phyloP scores from a whole-genome alignment of 1,140 invertebrate genomes.

The Euwallacea fornicatus region DNA sequence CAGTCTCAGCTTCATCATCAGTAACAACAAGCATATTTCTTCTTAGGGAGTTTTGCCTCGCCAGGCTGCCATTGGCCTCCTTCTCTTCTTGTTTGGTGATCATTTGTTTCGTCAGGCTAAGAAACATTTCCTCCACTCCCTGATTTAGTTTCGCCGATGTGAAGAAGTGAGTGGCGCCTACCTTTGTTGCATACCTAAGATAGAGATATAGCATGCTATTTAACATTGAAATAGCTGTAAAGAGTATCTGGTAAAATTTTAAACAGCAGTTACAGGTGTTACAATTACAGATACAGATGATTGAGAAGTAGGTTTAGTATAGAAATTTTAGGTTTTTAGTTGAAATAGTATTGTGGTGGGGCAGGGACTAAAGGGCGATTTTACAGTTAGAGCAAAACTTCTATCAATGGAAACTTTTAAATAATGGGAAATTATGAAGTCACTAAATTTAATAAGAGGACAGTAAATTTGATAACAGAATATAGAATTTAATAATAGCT shows the following conservation, averaged over 20 bases:
- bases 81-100: constrained; percentile 58
- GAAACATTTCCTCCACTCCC: constrained; percentile 91
- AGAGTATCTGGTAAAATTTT: neutral
- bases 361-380: no score
- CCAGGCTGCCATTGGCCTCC: constrained; percentile 54
- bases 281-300: no score
- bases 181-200: constrained; percentile 82
- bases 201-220: neutral
- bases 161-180: constrained; percentile 92
- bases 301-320: no score
- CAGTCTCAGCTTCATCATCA: constrained; percentile 58
- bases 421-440: no score
- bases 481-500: no score
- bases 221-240: constrained; percentile 6
- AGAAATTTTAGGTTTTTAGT: no score
- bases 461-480: no score
- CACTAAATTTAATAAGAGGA: no score
- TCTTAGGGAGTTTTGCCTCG: constrained; percentile 57
- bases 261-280: no score
- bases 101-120: constrained; percentile 78
- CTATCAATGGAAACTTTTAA: no score
- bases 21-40: constrained; percentile 63
- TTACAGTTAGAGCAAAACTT: no score
- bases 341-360: no score
- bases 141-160: constrained; percentile 94